Percentiles rank a stretch among this genome's conserved stretches.
Conservation (phyloP, 1,140 invertebrate genomes). For the Drosophila fuyamai region DNA sequence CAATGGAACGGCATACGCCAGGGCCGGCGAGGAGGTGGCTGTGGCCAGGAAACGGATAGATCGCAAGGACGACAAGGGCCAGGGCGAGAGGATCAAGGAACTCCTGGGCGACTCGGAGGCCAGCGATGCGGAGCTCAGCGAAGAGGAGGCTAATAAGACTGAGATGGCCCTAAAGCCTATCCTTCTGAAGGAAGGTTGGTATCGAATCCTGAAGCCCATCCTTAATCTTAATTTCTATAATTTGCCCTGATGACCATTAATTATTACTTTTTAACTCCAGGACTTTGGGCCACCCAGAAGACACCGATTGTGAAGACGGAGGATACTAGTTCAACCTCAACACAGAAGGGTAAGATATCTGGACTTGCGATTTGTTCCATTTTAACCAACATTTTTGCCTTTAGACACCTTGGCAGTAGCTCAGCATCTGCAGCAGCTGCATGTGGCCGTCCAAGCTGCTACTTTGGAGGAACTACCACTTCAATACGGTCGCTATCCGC, state of each 20-base stretch:
- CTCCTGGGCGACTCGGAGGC: slow-evolving; percentile 60
- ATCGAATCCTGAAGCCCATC: too few relatives aligned
- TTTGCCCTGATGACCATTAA: too few relatives aligned
- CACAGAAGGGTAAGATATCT: slow-evolving; percentile 19
- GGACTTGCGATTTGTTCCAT: accelerated
- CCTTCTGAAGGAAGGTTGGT: slow-evolving; percentile 67
- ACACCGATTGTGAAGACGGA: slow-evolving; percentile 48
- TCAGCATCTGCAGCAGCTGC: slow-evolving; percentile 55
- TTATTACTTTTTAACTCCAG: slow-evolving; percentile 12
- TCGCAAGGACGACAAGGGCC: slow-evolving; percentile 63
- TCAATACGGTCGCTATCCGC: slow-evolving; percentile 71
- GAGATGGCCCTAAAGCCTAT: slow-evolving; percentile 67
- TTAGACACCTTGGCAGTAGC: slow-evolving; percentile 55
- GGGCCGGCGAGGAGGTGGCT: slow-evolving; percentile 55
- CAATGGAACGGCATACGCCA: slow-evolving; percentile 44
- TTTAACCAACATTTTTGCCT: neutral
- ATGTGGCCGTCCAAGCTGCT: slow-evolving; percentile 29
- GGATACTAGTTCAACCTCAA: neutral
- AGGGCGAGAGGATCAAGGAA: slow-evolving; percentile 38
- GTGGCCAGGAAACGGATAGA: slow-evolving; percentile 60
- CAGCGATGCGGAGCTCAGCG: slow-evolving; percentile 57
- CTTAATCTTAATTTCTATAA: too few relatives aligned
- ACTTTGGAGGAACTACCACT: slow-evolving; percentile 56
- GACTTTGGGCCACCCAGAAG: slow-evolving; percentile 67
- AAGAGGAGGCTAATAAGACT: slow-evolving; percentile 76